Conservation (phyloP, 2,113 vertebrate genomes). For the Menura novaehollandiae region DNA sequence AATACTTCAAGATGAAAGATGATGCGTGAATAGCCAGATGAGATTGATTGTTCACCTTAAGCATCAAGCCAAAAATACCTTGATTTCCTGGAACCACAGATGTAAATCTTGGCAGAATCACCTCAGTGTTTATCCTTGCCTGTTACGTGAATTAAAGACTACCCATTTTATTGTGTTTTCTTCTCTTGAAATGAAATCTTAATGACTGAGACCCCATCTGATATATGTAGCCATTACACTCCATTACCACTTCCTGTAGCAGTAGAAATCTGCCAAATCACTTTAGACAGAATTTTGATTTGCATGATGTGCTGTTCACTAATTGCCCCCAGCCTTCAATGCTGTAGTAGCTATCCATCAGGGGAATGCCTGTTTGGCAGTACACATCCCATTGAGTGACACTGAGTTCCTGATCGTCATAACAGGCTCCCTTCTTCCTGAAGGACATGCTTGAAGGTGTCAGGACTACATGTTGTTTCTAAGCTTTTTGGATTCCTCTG, state of each 20-base stretch:
- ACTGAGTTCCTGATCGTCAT: not conserved
- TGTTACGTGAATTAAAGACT: conserved; percentile 13
- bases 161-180: conserved; percentile 22
- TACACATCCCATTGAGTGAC: not conserved
- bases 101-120: conserved; percentile 35
- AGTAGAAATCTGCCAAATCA: conserved; percentile 19
- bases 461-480: not conserved
- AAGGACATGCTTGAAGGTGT: not conserved
- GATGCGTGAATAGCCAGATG: not conserved
- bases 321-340: not conserved
- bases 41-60: not conserved
- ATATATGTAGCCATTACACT: conserved; percentile 41
- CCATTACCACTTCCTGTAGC: not conserved
- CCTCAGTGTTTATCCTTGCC: conserved; percentile 22
- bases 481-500: not conserved
- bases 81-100: conserved; percentile 50
- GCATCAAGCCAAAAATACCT: conserved; percentile 12
- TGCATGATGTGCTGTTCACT: not conserved
- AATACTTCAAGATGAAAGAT: conserved; percentile 11
- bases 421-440: not conserved
- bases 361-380: not conserved
- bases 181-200: conserved; percentile 6
- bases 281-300: not conserved
- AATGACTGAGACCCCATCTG: conserved; percentile 5
- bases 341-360: not conserved